Evolutionary conservation across 2,888 invertebrate genomes (phyloP).

Genomic region (Eupithecia subumbrata): DNA sequence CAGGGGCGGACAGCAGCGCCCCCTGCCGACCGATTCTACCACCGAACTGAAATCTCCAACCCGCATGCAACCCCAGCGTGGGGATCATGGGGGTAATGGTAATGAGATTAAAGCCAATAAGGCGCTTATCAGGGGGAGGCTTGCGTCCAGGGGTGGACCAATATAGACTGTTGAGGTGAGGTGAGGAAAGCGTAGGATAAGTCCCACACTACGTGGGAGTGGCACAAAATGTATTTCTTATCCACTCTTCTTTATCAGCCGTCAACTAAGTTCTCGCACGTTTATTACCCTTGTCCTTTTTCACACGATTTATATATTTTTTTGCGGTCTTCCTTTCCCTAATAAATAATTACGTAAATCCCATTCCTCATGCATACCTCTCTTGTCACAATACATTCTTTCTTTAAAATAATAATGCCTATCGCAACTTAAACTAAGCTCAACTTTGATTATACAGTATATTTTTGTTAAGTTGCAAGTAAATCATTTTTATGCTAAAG

Average conservation of each 20-base stretch:
- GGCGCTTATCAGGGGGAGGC: too few species aligned
- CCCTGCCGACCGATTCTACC: too few species aligned
- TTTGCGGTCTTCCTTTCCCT: too few species aligned
- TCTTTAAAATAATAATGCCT: not conserved
- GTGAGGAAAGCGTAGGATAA: too few species aligned
- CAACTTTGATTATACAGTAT: not conserved
- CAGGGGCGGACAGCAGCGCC: too few species aligned
- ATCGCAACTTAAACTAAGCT: not conserved
- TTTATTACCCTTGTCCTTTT: not conserved
- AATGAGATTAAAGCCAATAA: too few species aligned
- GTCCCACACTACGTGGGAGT: not conserved
- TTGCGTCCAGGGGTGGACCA: too few species aligned
- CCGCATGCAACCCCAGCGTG: too few species aligned
- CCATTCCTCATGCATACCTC: not conserved
- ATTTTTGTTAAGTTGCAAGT: not conserved
- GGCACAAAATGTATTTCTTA: not conserved
- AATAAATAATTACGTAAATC: too few species aligned
- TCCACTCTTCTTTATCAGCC: not conserved
- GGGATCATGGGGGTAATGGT: too few species aligned
- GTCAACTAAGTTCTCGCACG: not conserved
- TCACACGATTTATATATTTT: not conserved
- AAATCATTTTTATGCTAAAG: not conserved
- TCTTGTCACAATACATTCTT: not conserved
- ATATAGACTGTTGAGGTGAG: too few species aligned
- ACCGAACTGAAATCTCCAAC: too few species aligned